phyloP scores from a whole-genome alignment of 2,888 invertebrate genomes.

The Apotomis betuletana region DNA sequence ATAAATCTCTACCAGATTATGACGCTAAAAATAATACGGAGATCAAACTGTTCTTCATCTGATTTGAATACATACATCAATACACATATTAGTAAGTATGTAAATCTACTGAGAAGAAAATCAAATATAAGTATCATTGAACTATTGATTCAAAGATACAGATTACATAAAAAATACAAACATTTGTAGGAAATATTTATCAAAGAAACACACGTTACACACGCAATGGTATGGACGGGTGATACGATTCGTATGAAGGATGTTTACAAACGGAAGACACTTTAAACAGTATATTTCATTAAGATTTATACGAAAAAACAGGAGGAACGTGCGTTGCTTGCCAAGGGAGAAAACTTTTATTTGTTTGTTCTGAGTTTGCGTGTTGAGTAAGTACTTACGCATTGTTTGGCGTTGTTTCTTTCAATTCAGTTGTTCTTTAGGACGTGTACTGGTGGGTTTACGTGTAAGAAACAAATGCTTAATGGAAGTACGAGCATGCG shows the following conservation, averaged over 20 bases:
- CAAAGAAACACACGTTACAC: slow-evolving; percentile 4
- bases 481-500: not conserved
- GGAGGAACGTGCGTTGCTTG: slow-evolving; percentile 29
- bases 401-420: slow-evolving; percentile 33
- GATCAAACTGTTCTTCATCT: slow-evolving; percentile 4
- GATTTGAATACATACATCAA: too few species aligned
- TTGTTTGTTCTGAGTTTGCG: slow-evolving; percentile 37
- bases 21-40: slow-evolving; percentile 11
- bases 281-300: slow-evolving; percentile 44
- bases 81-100: too few species aligned
- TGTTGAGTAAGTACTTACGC: slow-evolving; percentile 33
- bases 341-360: slow-evolving; percentile 37
- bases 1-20: slow-evolving; percentile 8
- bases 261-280: slow-evolving; percentile 40
- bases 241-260: slow-evolving; percentile 30
- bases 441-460: not conserved
- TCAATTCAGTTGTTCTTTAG: slow-evolving; percentile 29
- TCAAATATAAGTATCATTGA: not conserved
- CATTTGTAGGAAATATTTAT: not conserved
- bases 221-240: not conserved
- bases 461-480: not conserved
- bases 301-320: slow-evolving; percentile 41
- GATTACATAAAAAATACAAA: not conserved
- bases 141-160: not conserved
- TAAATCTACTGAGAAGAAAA: not conserved